These are phyloP conservation scores for Cardiocondyla obscurior DNA, from an alignment of 1,140 invertebrate species.

Conservation along the genomic window DNA sequence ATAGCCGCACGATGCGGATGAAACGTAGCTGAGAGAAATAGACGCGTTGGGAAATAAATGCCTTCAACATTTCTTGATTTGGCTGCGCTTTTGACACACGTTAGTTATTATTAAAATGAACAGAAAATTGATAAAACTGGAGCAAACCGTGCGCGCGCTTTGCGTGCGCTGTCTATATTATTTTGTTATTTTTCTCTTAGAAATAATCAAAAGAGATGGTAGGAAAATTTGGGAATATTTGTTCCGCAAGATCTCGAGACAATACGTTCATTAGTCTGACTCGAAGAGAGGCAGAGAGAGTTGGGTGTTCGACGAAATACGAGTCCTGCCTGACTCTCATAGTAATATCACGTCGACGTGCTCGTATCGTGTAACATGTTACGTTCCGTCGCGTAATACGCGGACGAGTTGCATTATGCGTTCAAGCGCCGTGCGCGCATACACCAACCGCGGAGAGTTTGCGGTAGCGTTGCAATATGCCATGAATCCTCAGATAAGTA, in stretches of 20 bases:
- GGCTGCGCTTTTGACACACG: not conserved
- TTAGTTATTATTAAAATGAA: no score
- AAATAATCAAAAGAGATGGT: not conserved
- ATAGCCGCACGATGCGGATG: not conserved
- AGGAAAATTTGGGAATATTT: conserved; percentile 14
- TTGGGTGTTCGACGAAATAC: conserved; percentile 27
- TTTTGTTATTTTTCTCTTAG: not conserved
- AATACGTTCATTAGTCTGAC: conserved; percentile 42
- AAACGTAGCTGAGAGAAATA: not conserved
- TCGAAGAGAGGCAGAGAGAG: not conserved
- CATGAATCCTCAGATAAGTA: conserved; percentile 18
- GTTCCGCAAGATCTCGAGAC: not conserved
- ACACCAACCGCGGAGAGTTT: not conserved
- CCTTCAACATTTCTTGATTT: not conserved
- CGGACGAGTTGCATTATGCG: conserved; percentile 38
- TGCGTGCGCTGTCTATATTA: no score
- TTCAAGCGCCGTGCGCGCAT: conserved; percentile 6
- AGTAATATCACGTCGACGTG: conserved; percentile 34
- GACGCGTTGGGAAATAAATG: not conserved
- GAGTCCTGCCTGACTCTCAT: conserved; percentile 15
- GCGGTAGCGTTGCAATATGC: not conserved
- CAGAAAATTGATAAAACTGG: no score
- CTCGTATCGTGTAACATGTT: conserved; percentile 55
- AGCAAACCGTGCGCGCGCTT: no score
- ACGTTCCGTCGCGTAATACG: conserved; percentile 58